Evolutionary conservation across 2,113 vertebrate species (phyloP).

Genomic region (Diadophis punctatus): DNA sequence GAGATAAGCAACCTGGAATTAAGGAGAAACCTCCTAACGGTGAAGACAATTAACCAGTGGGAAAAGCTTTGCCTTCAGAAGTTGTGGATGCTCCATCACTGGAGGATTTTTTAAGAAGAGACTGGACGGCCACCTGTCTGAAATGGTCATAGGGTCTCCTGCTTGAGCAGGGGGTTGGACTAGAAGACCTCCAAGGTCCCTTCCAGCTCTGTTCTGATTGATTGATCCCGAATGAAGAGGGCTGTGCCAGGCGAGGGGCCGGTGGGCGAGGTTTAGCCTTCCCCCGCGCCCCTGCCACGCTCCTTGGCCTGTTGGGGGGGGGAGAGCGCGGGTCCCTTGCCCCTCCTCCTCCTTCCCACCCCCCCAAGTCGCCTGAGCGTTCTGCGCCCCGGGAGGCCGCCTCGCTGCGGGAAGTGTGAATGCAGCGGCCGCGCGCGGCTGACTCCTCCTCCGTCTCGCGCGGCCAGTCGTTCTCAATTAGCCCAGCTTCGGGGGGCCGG

Average conservation of each 20-base stretch:
- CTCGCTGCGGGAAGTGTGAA: slow-evolving; percentile 58
- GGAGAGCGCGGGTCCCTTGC: neutral
- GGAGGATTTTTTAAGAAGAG: neutral
- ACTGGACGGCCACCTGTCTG: neutral
- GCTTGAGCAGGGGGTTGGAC: neutral
- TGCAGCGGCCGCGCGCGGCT: slow-evolving; percentile 69
- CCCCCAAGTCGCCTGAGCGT: neutral
- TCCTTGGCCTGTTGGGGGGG: neutral
- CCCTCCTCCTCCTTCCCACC: too few relatives aligned
- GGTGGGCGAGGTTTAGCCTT: neutral
- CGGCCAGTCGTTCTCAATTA: slow-evolving; percentile 69
- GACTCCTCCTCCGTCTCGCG: slow-evolving; percentile 71
- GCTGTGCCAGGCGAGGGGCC: neutral
- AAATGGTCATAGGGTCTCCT: neutral
- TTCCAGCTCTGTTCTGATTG: neutral
- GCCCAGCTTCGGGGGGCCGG: slow-evolving; percentile 82
- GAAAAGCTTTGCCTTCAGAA: neutral
- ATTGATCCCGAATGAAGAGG: neutral
- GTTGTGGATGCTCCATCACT: neutral
- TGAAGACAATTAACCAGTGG: neutral
- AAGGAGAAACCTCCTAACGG: neutral
- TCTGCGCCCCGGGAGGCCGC: slow-evolving; percentile 39
- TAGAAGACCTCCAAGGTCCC: neutral
- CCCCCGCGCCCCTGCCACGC: neutral
- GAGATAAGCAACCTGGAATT: neutral